phyloP scores from a whole-genome alignment of 35 echinoderm and acorn worm species.

The Apostichopus japonicus region DNA sequence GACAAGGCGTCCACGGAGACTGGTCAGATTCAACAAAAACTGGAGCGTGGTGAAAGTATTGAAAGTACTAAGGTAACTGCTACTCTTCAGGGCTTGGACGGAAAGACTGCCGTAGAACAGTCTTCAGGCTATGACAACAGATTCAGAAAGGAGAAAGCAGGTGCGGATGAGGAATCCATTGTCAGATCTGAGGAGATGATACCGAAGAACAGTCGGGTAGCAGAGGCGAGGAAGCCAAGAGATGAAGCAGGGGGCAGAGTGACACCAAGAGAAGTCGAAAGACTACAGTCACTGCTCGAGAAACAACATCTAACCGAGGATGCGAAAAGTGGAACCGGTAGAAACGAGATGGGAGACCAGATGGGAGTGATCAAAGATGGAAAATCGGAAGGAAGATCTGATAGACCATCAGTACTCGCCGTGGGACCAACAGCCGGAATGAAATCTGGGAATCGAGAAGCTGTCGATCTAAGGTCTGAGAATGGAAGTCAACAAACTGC shows the following conservation, averaged over 20 bases:
- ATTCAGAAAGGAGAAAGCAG: background rate
- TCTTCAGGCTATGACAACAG: background rate
- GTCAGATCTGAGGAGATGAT: background rate
- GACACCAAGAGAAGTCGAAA: background rate
- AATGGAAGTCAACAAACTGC: background rate
- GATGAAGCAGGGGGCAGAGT: background rate
- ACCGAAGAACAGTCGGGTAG: background rate
- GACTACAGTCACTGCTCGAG: background rate
- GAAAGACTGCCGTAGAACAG: background rate
- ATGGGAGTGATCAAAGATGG: background rate
- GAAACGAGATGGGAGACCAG: background rate
- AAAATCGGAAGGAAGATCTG: background rate
- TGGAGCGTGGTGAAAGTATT: background rate
- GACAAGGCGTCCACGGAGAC: background rate
- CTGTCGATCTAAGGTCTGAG: background rate
- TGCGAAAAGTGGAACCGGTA: background rate
- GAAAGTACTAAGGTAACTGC: background rate
- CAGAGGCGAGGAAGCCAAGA: background rate
- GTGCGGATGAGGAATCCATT: too few relatives aligned
- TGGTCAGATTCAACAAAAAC: background rate
- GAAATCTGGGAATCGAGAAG: background rate
- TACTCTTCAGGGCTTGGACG: background rate
- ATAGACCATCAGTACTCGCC: background rate
- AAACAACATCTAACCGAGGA: constrained; percentile 9
- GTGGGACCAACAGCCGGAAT: background rate